Percentiles rank a stretch among this genome's conserved stretches.
These are phyloP conservation scores for Pseudomyrmex sp. DNA, from an alignment of 1,140 invertebrate genomes.

Conservation along the genomic window DNA sequence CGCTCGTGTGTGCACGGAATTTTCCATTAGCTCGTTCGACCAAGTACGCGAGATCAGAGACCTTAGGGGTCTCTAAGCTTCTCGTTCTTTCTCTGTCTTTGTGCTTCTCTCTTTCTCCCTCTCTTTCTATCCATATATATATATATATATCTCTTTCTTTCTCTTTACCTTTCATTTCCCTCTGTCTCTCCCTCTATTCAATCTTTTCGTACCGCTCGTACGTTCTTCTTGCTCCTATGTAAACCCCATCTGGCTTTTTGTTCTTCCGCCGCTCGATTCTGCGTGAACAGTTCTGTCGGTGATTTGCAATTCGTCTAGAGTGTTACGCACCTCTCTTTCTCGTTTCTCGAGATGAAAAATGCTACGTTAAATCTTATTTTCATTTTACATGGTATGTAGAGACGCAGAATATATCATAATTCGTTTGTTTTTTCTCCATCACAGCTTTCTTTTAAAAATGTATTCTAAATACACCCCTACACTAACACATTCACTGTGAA, in stretches of 20 bases:
- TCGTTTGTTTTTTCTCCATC: not conserved
- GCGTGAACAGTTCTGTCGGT: not conserved
- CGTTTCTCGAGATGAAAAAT: not conserved
- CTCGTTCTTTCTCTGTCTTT: slow-evolving; percentile 24
- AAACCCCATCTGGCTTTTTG: not conserved
- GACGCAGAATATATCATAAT: not conserved
- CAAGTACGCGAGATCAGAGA: slow-evolving; percentile 74
- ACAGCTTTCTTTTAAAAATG: no score
- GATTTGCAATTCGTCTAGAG: not conserved
- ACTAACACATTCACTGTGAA: no score
- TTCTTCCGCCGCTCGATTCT: slow-evolving; percentile 10
- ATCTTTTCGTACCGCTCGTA: not conserved
- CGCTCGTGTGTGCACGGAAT: slow-evolving; percentile 63
- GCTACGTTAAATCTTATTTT: not conserved
- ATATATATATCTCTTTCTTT: not conserved
- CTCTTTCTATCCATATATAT: not conserved
- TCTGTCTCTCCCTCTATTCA: slow-evolving; percentile 7
- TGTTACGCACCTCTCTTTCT: not conserved
- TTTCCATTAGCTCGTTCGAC: slow-evolving; percentile 75
- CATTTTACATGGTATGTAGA: not conserved
- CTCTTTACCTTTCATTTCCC: not conserved
- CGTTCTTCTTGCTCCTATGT: not conserved
- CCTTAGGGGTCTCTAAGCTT: slow-evolving; percentile 52
- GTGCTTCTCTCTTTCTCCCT: slow-evolving; percentile 23
- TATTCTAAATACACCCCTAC: no score